phyloP scores from a whole-genome alignment of 2,113 vertebrate species.

The Hippolais icterina region DNA sequence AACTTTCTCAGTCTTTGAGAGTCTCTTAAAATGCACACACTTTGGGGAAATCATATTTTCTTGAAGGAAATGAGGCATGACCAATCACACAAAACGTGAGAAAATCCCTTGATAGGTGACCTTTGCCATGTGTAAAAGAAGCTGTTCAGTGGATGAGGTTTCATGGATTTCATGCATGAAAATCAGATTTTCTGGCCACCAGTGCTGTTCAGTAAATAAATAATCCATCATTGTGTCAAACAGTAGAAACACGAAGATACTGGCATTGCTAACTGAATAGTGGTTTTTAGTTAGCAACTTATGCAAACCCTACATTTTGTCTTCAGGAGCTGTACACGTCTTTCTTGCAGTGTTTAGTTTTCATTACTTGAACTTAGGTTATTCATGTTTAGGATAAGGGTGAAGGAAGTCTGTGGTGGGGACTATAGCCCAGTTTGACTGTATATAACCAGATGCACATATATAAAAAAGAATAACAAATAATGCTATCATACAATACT shows the following conservation, averaged over 20 bases:
- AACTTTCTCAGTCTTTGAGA: constrained; percentile 74
- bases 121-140: constrained; percentile 83
- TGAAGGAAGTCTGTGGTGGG: background rate
- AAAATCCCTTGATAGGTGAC: constrained; percentile 84
- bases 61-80: constrained; percentile 87
- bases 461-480: background rate
- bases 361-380: constrained; percentile 54
- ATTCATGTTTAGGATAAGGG: background rate
- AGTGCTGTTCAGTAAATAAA: constrained; percentile 85
- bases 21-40: constrained; percentile 70
- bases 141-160: constrained; percentile 79
- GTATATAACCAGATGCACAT: background rate
- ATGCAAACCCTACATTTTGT: constrained; percentile 51
- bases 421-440: background rate
- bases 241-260: constrained; percentile 74
- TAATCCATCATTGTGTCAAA: constrained; percentile 90
- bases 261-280: constrained; percentile 64
- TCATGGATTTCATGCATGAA: constrained; percentile 87
- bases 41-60: constrained; percentile 82
- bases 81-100: constrained; percentile 85
- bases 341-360: constrained; percentile 35
- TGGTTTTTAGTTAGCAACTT: constrained; percentile 64
- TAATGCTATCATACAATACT: background rate
- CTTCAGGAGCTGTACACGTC: background rate
- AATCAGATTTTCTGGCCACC: constrained; percentile 88